These are phyloP conservation scores for Heliconius melpomene DNA, from an alignment of 1,140 invertebrate species.

Conservation along the genomic window DNA sequence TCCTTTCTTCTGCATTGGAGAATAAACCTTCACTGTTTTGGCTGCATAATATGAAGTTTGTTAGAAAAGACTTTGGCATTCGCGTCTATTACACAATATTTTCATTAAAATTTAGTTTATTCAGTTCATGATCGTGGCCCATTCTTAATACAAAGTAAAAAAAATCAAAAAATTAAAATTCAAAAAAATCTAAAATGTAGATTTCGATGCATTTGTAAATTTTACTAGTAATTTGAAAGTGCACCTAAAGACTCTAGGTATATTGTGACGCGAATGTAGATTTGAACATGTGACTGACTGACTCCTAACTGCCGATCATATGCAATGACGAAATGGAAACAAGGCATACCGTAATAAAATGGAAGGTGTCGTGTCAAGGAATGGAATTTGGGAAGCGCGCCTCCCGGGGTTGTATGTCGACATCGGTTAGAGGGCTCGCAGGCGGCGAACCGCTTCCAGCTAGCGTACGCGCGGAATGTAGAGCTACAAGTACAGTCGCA, in stretches of 20 bases:
- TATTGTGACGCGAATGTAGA: not conserved
- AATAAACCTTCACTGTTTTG: conserved; percentile 58
- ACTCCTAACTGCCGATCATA: not conserved
- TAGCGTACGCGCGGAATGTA: conserved; percentile 62
- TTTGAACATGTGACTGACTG: not conserved
- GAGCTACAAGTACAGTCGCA: conserved; percentile 57
- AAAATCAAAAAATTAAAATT: too few relatives aligned
- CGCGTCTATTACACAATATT: not conserved
- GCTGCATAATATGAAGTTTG: conserved; percentile 23
- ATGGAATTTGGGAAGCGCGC: conserved; percentile 61
- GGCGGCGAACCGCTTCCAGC: conserved; percentile 57
- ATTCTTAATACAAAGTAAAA: too few relatives aligned
- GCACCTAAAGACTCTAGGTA: too few relatives aligned
- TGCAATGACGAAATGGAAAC: conserved; percentile 34
- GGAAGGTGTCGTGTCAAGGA: conserved; percentile 45
- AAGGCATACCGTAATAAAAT: conserved; percentile 40
- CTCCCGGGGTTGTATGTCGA: conserved; percentile 51
- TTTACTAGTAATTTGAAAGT: too few relatives aligned
- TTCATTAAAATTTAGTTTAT: too few relatives aligned
- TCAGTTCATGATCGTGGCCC: too few relatives aligned
- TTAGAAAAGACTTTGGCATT: not conserved
- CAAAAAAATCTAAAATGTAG: too few relatives aligned
- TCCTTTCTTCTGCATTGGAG: conserved; percentile 61
- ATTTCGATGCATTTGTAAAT: too few relatives aligned
- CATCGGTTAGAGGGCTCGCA: conserved; percentile 56